Evolutionary conservation across 64 coral and sea anemone species (phyloP).

Genomic region (Hydrozoanthus tunicans): DNA sequence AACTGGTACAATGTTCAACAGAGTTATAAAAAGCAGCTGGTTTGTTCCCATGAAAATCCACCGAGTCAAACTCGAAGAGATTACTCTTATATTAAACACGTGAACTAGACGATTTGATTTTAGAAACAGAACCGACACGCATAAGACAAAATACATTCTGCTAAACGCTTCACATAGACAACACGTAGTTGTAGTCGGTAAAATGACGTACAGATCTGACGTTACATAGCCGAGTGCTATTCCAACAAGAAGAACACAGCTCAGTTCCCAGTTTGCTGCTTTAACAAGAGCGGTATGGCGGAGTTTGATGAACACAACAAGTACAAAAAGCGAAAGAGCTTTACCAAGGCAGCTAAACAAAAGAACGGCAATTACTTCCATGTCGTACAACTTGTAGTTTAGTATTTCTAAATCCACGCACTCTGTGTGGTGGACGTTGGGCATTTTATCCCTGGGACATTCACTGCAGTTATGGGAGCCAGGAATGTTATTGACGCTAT

Average conservation of each 20-base stretch:
- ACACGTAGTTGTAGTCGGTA: conserved; percentile 36
- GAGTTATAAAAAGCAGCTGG: conserved; percentile 54
- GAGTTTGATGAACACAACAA: conserved; percentile 5
- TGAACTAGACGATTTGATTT: conserved; percentile 72
- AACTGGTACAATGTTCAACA: conserved; percentile 59
- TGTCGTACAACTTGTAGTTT: conserved; percentile 55
- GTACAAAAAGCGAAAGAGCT: background rate
- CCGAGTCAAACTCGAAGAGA: conserved; percentile 4
- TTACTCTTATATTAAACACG: conserved; percentile 64
- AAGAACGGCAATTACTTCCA: background rate
- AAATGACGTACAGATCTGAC: conserved; percentile 34
- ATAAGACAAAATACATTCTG: conserved; percentile 38
- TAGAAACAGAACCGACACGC: conserved; percentile 68
- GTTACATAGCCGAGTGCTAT: conserved; percentile 28
- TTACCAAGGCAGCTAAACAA: background rate
- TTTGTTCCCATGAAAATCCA: conserved; percentile 49
- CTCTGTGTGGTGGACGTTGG: conserved; percentile 25
- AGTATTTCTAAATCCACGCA: conserved; percentile 58
- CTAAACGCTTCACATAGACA: conserved; percentile 29
- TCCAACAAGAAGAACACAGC: conserved; percentile 33
- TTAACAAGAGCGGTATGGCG: conserved; percentile 32
- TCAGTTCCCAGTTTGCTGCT: conserved; percentile 41
- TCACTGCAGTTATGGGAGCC: conserved; percentile 76
- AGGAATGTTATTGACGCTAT: conserved; percentile 10
- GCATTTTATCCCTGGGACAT: conserved; percentile 59